Evolutionary conservation across 1,140 invertebrate species (phyloP).

Genomic region (Drosophila cardini): DNA sequence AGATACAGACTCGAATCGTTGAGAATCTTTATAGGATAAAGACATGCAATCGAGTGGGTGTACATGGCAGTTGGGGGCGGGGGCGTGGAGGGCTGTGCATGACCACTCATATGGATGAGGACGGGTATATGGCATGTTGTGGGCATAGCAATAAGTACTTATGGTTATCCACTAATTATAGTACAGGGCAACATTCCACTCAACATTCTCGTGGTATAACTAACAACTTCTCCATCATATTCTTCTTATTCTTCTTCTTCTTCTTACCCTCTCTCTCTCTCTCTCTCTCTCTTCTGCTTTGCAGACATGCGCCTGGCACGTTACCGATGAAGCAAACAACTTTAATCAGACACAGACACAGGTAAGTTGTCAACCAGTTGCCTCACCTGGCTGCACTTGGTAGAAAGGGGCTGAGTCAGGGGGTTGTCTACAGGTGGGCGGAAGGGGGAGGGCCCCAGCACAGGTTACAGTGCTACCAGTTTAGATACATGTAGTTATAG

Average conservation of each 20-base stretch:
- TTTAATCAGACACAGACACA: constrained; percentile 79
- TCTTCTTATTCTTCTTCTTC: constrained; percentile 14
- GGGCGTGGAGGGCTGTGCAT: constrained; percentile 39
- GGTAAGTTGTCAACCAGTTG: constrained; percentile 72
- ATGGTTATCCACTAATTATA: constrained; percentile 72
- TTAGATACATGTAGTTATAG: constrained; percentile 27
- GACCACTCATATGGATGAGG: constrained; percentile 49
- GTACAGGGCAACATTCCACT: constrained; percentile 58
- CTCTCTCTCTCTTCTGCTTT: constrained; percentile 48
- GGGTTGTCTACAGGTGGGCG: neutral
- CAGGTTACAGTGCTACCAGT: constrained; percentile 54
- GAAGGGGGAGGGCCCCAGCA: neutral
- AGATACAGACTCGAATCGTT: constrained; percentile 29
- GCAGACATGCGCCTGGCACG: constrained; percentile 77
- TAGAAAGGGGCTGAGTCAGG: no score
- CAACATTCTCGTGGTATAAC: constrained; percentile 50
- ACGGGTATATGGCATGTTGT: neutral
- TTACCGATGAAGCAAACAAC: constrained; percentile 79
- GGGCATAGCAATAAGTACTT: constrained; percentile 55
- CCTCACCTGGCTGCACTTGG: neutral
- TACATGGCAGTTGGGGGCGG: constrained; percentile 31
- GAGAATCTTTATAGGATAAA: constrained; percentile 47
- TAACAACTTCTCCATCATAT: constrained; percentile 46
- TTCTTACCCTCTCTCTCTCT: constrained; percentile 17
- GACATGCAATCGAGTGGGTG: constrained; percentile 39